Evolutionary conservation across 1,140 invertebrate genomes (phyloP).

Genomic region (Drosophila bipectinata): DNA sequence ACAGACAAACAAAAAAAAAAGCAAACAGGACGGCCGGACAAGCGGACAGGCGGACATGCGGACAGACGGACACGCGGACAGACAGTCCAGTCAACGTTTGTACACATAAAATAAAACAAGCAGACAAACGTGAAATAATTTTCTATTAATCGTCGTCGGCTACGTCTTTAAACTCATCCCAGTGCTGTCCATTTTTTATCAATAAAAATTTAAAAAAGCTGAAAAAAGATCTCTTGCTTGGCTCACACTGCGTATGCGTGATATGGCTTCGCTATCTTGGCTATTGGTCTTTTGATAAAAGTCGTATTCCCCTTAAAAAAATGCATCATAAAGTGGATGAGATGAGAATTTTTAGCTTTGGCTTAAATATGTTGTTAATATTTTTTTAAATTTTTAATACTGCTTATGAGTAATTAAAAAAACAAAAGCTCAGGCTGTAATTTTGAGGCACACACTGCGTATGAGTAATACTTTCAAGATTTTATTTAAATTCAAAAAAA

Average conservation of each 20-base stretch:
- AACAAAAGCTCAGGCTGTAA: background rate
- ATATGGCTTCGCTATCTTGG: background rate
- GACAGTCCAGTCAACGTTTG: slow-evolving; percentile 4
- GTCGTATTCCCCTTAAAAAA: background rate
- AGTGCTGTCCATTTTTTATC: slow-evolving; percentile 15
- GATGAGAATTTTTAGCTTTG: too few species aligned
- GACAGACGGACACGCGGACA: background rate
- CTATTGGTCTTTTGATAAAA: background rate
- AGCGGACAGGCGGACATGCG: background rate
- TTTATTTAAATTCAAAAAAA: too few species aligned
- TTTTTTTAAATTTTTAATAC: background rate
- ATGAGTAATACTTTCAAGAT: background rate
- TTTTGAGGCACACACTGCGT: background rate
- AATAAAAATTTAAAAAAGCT: background rate
- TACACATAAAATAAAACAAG: slow-evolving; percentile 50
- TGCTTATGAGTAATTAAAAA: background rate
- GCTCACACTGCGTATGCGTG: slow-evolving; percentile 3
- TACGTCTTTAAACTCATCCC: slow-evolving; percentile 16
- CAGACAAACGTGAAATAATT: slow-evolving; percentile 62
- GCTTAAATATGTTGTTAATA: background rate
- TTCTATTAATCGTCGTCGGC: slow-evolving; percentile 59
- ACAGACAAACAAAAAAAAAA: slow-evolving; percentile 17
- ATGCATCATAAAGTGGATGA: background rate
- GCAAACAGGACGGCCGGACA: slow-evolving; percentile 1
- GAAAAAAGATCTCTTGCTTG: background rate